phyloP scores from a whole-genome alignment of 2,797 vertebrate genomes.

The Sebastes melanostomus region DNA sequence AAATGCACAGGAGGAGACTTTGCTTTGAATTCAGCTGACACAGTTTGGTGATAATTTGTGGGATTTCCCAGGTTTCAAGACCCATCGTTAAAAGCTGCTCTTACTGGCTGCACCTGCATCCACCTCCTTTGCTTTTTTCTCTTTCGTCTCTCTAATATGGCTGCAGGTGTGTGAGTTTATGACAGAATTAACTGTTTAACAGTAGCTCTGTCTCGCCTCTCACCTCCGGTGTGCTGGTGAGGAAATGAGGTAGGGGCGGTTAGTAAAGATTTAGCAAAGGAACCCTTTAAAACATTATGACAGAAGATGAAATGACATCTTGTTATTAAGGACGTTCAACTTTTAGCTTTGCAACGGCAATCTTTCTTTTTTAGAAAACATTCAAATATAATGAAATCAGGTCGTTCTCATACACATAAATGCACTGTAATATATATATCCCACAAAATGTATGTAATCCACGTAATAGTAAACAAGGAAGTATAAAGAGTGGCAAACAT shows the following conservation, averaged over 20 bases:
- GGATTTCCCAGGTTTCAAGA: constrained; percentile 27
- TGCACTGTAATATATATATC: neutral
- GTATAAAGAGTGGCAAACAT: neutral
- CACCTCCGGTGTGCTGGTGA: neutral
- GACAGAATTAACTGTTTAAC: constrained; percentile 29
- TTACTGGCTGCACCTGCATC: constrained; percentile 31
- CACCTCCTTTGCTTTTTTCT: neutral
- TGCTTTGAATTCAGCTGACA: neutral
- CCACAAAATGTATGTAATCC: neutral
- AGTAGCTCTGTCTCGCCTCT: neutral
- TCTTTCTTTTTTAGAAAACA: neutral
- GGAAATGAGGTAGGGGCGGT: neutral
- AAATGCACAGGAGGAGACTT: neutral
- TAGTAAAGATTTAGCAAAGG: neutral
- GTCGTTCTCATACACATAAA: no score
- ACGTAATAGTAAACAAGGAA: neutral
- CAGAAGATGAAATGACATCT: neutral
- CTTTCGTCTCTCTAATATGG: neutral
- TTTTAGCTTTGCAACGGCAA: neutral
- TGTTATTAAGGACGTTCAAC: neutral
- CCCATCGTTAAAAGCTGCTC: constrained; percentile 10
- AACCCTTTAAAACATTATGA: neutral
- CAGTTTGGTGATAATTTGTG: constrained; percentile 8
- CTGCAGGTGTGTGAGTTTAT: constrained; percentile 58
- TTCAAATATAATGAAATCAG: neutral